phyloP scores from a whole-genome alignment of 1,140 invertebrate species.

The Whitmania pigra region DNA sequence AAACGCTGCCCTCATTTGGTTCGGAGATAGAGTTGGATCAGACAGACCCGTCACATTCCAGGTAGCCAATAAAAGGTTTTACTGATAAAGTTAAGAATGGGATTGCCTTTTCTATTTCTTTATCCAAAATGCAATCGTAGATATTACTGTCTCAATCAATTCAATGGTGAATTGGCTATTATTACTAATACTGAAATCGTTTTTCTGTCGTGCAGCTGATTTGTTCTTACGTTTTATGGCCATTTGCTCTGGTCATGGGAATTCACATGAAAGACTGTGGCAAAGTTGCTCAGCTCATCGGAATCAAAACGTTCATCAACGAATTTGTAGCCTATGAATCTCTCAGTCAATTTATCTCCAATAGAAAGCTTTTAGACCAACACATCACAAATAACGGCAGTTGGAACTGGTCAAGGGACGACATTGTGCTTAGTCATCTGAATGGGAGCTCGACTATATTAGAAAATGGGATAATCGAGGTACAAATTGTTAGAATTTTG shows the following conservation, averaged over 20 bases:
- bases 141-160: not conserved
- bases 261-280: conserved; percentile 32
- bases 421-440: not conserved
- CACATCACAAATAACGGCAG: conserved; percentile 10
- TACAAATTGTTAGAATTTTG: not conserved
- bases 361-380: conserved; percentile 19
- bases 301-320: conserved; percentile 40
- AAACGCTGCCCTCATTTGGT: conserved; percentile 26
- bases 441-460: not conserved
- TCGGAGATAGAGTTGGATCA: conserved; percentile 27
- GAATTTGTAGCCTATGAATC: conserved; percentile 39
- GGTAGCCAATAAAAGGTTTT: conserved; percentile 14
- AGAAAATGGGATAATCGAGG: not conserved
- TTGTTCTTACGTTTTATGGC: conserved; percentile 38
- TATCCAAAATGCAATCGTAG: not conserved
- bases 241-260: conserved; percentile 37
- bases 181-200: too few species aligned
- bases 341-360: conserved; percentile 29
- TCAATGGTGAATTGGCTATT: not conserved
- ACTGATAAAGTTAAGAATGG: too few species aligned
- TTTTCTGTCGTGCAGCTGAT: conserved; percentile 38
- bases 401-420: conserved; percentile 4
- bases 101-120: not conserved
- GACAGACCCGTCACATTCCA: conserved; percentile 25
- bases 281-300: conserved; percentile 35